phyloP scores from a whole-genome alignment of 1,140 invertebrate genomes.

The Drosophila kurseongensis region DNA sequence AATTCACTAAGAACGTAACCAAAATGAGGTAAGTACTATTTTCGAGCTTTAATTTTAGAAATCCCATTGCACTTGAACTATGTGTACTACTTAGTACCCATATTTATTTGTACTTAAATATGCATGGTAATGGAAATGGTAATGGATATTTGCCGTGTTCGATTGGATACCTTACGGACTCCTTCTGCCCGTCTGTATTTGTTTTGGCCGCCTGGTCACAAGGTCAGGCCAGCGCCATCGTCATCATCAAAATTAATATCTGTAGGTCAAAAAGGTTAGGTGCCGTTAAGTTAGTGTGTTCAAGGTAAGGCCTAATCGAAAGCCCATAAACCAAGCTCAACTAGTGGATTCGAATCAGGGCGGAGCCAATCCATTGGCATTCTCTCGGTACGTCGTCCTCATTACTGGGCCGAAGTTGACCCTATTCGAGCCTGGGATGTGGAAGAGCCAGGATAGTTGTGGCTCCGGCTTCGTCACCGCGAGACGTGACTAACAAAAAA shows the following conservation, averaged over 20 bases:
- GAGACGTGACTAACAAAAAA: conserved; percentile 46
- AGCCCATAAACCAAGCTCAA: conserved; percentile 23
- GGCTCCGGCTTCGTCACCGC: conserved; percentile 12
- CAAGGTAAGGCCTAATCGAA: conserved; percentile 38
- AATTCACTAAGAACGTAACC: conserved; percentile 22
- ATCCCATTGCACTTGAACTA: conserved; percentile 34
- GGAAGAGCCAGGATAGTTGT: conserved; percentile 13
- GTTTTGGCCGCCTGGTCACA: conserved; percentile 40
- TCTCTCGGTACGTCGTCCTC: conserved; percentile 33
- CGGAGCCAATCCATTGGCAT: conserved; percentile 34
- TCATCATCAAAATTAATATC: conserved; percentile 43
- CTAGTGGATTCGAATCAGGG: conserved; percentile 41
- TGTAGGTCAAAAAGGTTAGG: conserved; percentile 48
- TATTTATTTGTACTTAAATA: conserved; percentile 34
- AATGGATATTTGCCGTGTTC: conserved; percentile 53
- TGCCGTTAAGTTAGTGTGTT: conserved; percentile 14
- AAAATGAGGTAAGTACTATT: conserved; percentile 33
- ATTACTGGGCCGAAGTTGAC: conserved; percentile 32
- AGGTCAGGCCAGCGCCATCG: conserved; percentile 33
- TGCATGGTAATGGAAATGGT: conserved; percentile 33
- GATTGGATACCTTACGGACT: conserved; percentile 21
- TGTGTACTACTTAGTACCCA: conserved; percentile 14
- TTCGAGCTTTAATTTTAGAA: not conserved
- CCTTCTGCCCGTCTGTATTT: conserved; percentile 26
- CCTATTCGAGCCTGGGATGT: conserved; percentile 36